Evolutionary conservation across 2,797 vertebrate genomes (phyloP).

Genomic region (Salmo trutta): DNA sequence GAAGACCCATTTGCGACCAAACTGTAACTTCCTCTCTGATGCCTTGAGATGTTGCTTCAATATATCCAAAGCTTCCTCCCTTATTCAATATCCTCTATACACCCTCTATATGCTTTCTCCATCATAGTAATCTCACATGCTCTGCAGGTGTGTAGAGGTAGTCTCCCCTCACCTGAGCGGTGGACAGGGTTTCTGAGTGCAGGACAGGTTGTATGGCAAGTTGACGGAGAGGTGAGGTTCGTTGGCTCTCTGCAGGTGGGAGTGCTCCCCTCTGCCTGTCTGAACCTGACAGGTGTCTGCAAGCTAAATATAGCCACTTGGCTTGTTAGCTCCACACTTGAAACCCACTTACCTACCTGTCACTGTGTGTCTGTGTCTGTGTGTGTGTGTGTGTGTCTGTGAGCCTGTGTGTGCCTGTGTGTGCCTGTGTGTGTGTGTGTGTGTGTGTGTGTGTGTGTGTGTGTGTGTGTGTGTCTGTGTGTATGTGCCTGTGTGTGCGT

Average conservation of each 20-base stretch:
- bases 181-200: background rate
- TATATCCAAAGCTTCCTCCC: background rate
- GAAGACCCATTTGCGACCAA: too few species aligned
- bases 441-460: conserved; percentile 4
- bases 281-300: conserved; percentile 46
- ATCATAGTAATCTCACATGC: background rate
- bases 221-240: conserved; percentile 18
- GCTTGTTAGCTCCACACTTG: conserved; percentile 53
- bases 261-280: conserved; percentile 24
- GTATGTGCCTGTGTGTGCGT: too few species aligned
- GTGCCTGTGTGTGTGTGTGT: conserved; percentile 6
- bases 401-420: background rate
- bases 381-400: background rate
- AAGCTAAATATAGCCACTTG: conserved; percentile 48
- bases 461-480: too few species aligned
- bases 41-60: too few species aligned
- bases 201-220: background rate
- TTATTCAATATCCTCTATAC: background rate
- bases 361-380: conserved; percentile 12
- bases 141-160: background rate
- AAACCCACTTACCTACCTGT: conserved; percentile 39
- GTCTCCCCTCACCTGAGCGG: conserved; percentile 4
- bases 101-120: background rate
- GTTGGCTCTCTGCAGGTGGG: conserved; percentile 43
- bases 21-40: too few species aligned